Conservation (phyloP, 2,888 invertebrate species). For the Xanthostigma xanthostigma region DNA sequence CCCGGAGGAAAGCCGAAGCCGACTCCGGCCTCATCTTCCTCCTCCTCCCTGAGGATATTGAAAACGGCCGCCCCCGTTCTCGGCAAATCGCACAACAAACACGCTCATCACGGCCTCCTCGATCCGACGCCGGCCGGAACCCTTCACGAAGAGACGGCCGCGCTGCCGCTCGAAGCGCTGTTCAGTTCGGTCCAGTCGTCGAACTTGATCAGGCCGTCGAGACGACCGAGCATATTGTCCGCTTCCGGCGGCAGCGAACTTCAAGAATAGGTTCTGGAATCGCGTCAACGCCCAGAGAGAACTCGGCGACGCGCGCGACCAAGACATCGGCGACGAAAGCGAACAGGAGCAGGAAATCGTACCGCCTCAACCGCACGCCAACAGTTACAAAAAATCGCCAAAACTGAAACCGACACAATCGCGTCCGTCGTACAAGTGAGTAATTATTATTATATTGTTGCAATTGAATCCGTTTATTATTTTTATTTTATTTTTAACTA, state of each 20-base stretch:
- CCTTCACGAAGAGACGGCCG: conserved; percentile 39
- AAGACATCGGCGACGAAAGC: conserved; percentile 20
- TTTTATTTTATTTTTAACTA: background rate
- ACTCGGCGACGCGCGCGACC: conserved; percentile 16
- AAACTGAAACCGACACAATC: conserved; percentile 21
- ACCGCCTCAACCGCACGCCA: conserved; percentile 13
- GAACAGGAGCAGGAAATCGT: conserved; percentile 19
- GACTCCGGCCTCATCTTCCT: conserved; percentile 38
- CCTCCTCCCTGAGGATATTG: conserved; percentile 47
- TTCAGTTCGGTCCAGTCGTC: conserved; percentile 34
- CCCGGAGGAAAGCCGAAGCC: conserved; percentile 41
- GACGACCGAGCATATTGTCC: conserved; percentile 28
- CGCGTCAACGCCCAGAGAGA: conserved; percentile 28
- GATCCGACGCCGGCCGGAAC: conserved; percentile 47
- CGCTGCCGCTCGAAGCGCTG: conserved; percentile 36
- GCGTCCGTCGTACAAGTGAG: conserved; percentile 30
- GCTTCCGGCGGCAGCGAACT: conserved; percentile 21
- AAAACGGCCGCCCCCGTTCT: conserved; percentile 60
- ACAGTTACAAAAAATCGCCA: conserved; percentile 17
- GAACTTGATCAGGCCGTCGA: conserved; percentile 30
- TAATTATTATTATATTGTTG: conserved; percentile 3
- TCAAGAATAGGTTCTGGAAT: conserved; percentile 38
- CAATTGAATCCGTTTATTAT: no score
- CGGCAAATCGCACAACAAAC: conserved; percentile 27
- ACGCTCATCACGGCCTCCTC: conserved; percentile 34